Evolutionary conservation across 2,888 invertebrate genomes (phyloP), one percentile per base, ranked within the genome.

Genomic region (Apodemia hepburni): DNA sequence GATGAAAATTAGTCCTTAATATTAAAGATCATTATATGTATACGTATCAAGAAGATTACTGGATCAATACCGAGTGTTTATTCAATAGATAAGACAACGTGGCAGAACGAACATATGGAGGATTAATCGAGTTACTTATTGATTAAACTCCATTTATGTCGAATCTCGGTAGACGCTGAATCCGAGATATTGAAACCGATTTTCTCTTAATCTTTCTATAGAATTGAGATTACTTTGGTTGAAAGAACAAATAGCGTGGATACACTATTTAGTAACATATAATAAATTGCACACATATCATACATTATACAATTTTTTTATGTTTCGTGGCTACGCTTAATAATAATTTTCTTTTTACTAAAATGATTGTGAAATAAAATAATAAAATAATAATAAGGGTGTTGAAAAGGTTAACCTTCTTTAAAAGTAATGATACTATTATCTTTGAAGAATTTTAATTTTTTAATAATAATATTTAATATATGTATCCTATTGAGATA

Each of bases 141-240:
- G 78, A 79, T 79, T 68, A 80, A 79, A 75, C 77, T 73, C 76
- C 70, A 72, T 45, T 45, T 45, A 45, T 77, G 81, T 84, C 76
- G 74, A 81, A 79, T 81, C 74, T 76, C 73, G 68, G 74, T 74
- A 76, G 74, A 77, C 74, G 74, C 71, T 66, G 69, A 70, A 77
- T 79, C 38, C 71, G 70, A 75, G 74, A 76, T 75, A 77, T 76
- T 71, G 71, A 76, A 81, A 84, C 83, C 80, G 77, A 83, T 84
- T 82, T 70, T 71, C 75, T 75, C 75, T 77, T 84, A 82, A 84
- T 85, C 82, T 79, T 75, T 68, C 73, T 70, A 68, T 66, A 65
- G 74, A 78, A 79, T 81, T 80, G 77, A 76, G 73, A 71, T 69
- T 67, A 65, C 71, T 72, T 73, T 73, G 77, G 77, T 76, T 79